Conservation (phyloP, 2,888 invertebrate species). For the Scaptomyza caliginosa region DNA sequence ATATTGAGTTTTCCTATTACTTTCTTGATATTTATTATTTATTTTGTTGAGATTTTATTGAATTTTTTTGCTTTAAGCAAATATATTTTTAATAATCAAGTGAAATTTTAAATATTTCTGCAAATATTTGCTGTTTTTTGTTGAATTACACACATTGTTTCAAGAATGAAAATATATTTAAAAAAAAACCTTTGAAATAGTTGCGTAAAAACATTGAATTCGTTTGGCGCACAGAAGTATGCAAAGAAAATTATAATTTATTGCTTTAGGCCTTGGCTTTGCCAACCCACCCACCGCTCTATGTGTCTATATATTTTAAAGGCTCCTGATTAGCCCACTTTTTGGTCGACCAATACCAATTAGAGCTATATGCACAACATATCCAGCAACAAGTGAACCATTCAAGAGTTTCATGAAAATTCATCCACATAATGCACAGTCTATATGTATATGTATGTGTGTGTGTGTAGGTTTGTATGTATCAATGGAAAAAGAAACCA, state of each 20-base stretch:
- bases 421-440: conserved; percentile 35
- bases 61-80: neutral
- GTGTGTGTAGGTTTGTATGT: conserved; percentile 9
- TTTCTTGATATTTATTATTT: neutral
- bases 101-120: neutral
- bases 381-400: conserved; percentile 55
- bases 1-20: neutral
- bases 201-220: neutral
- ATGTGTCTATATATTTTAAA: conserved; percentile 22
- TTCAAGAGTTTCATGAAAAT: conserved; percentile 34
- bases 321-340: conserved; percentile 53
- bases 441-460: conserved; percentile 1
- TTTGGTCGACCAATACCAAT: conserved; percentile 44
- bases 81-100: neutral
- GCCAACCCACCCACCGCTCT: neutral
- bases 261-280: too few relatives aligned
- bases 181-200: neutral
- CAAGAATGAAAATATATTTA: neutral
- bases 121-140: neutral
- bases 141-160: neutral
- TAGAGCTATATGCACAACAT: conserved; percentile 21
- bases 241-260: neutral
- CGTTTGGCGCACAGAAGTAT: neutral
- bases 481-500: conserved; percentile 31
- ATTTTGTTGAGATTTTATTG: neutral